Conservation (phyloP, 2,888 invertebrate species). For the Blera fallax region DNA sequence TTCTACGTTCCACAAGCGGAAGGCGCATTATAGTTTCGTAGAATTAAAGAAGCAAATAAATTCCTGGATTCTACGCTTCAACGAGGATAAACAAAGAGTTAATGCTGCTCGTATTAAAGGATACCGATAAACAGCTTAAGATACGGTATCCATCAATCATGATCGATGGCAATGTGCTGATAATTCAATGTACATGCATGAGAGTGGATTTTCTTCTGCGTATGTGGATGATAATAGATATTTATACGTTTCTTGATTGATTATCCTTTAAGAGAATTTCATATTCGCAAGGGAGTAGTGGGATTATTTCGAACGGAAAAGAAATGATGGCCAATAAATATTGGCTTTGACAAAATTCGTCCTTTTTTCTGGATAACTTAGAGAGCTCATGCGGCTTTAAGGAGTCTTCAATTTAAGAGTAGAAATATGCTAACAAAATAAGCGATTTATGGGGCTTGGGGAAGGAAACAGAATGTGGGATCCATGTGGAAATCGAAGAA, state of each 20-base stretch:
- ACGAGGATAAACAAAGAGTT: neutral
- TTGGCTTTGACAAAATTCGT: neutral
- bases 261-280: neutral
- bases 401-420: no score
- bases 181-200: neutral
- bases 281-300: neutral
- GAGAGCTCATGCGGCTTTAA: neutral
- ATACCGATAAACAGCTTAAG: slow-evolving; percentile 5
- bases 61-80: neutral
- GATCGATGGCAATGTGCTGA: neutral
- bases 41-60: slow-evolving; percentile 8
- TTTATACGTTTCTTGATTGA: slow-evolving; percentile 12
- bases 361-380: neutral
- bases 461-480: no score
- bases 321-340: neutral
- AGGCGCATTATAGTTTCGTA: neutral
- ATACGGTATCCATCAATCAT: slow-evolving; percentile 12
- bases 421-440: no score
- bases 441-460: neutral
- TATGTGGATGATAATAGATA: neutral
- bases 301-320: neutral
- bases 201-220: neutral
- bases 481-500: no score
- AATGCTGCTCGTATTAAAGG: slow-evolving; percentile 13
- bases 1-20: neutral